Conservation (phyloP, 2,797 vertebrate genomes). For the Emydoidea blandingii region DNA sequence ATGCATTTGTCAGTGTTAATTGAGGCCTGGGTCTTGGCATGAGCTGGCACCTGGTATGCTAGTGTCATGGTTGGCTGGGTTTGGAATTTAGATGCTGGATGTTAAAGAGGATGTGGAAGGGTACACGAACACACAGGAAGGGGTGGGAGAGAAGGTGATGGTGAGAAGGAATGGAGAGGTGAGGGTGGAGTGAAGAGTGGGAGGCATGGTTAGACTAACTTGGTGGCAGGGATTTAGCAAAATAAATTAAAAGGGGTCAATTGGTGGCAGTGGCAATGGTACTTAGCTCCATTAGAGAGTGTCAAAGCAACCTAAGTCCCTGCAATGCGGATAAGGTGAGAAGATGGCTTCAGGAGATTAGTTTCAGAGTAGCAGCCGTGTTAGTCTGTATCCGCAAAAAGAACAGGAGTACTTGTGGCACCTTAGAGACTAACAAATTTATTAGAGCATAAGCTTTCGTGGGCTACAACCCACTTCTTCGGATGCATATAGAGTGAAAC, state of each 20-base stretch:
- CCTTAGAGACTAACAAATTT: too few species aligned
- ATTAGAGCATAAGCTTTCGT: too few species aligned
- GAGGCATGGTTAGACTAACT: not conserved
- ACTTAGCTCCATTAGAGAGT: not conserved
- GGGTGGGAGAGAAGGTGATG: not conserved
- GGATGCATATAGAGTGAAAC: too few species aligned
- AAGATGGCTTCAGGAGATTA: not conserved
- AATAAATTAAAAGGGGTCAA: not conserved
- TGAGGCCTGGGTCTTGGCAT: not conserved
- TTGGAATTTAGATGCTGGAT: not conserved
- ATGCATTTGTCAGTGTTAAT: not conserved
- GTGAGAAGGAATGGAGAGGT: not conserved
- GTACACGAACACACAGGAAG: not conserved
- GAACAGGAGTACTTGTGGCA: too few species aligned
- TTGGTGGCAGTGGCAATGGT: not conserved
- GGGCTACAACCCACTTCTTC: too few species aligned
- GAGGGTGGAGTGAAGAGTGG: not conserved
- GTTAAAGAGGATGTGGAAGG: not conserved
- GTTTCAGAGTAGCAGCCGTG: too few species aligned
- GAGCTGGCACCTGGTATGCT: not conserved
- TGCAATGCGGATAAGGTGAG: not conserved
- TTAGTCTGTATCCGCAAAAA: too few species aligned
- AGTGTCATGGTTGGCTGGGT: not conserved
- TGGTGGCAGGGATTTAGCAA: not conserved
- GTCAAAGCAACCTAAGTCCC: not conserved